Base-by-base conservation (phyloP, 2,888 invertebrate genomes). In the Bellardia pandia region DNA sequence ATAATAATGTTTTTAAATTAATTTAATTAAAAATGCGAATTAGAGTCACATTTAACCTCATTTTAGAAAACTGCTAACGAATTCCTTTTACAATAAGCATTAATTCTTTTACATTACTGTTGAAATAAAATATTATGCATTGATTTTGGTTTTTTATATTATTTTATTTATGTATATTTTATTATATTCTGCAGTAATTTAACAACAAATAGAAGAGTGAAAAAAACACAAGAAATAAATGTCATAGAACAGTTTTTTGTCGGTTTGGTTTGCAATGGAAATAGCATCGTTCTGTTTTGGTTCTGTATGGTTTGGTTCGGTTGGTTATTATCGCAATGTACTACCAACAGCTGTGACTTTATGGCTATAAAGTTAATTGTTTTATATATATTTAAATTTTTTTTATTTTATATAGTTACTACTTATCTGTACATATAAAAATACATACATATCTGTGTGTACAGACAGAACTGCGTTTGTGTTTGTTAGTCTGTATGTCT, bases 321-420 rank as follows among this genome's bases (percentile, higher is more conserved):
- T 69, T 42, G 60, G 33, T 64, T 77, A 23, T 71, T 64, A 58
- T 14, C 53, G 56, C 13, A 51, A 71, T 33, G 6, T 69, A 33
- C 16, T 37, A 53, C 51, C 79, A 74, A 69, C 85, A 78, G 74
- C 69, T 79, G 79, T 74, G 78, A 79, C 78, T 78, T 79, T 80
- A 76, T 66, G 51, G 71, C 51, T 51, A 76, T 86, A 81, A 86
- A 86, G 76, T 81, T 81, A 81, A 81, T 81, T 66, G 66, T 81
- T 76, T 80, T 76, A 78, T 74, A 45, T 69, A 16, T 53, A 64
- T 56, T 64, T 69, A 45, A 78, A 40, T 9, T 42, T 14, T 30
- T 48, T 33, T n/a, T 62, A 60, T 33, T 48, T 58, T 62, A 58
- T 56, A 33, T 56, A 33, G n/a, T n/a, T n/a, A 23, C 23, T 23